Evolutionary conservation across 2,113 vertebrate species (phyloP).

Genomic region (Edolisoma coerulescens): DNA sequence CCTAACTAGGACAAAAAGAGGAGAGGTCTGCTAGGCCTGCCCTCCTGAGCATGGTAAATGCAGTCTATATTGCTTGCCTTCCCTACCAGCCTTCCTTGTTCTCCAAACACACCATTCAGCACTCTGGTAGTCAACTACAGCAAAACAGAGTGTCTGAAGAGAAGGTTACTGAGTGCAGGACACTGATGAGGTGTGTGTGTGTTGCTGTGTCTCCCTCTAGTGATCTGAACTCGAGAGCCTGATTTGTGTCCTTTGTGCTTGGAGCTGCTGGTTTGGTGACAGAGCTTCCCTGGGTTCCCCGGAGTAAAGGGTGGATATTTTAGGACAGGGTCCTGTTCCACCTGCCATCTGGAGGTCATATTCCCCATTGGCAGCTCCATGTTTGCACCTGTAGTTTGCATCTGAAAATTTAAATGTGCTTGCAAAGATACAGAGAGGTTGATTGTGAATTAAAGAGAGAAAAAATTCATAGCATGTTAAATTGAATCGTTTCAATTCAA

Average conservation of each 20-base stretch:
- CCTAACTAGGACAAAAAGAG: neutral
- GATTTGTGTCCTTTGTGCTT: neutral
- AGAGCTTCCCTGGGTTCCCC: neutral
- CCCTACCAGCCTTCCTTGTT: neutral
- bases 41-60: neutral
- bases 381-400: neutral
- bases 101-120: neutral
- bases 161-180: neutral
- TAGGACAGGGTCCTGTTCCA: neutral
- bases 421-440: neutral
- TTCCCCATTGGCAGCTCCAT: neutral
- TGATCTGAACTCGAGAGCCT: neutral
- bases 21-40: neutral
- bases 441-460: conserved; percentile 16
- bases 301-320: neutral
- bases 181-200: neutral
- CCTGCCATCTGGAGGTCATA: neutral
- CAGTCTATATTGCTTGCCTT: neutral
- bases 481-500: conserved; percentile 21
- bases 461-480: neutral
- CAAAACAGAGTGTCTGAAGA: neutral
- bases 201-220: conserved; percentile 45
- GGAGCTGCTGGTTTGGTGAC: neutral
- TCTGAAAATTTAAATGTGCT: neutral
- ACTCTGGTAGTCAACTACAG: neutral